Base-by-base conservation (phyloP, 1,140 invertebrate species). In the Subanguina moxae region DNA sequence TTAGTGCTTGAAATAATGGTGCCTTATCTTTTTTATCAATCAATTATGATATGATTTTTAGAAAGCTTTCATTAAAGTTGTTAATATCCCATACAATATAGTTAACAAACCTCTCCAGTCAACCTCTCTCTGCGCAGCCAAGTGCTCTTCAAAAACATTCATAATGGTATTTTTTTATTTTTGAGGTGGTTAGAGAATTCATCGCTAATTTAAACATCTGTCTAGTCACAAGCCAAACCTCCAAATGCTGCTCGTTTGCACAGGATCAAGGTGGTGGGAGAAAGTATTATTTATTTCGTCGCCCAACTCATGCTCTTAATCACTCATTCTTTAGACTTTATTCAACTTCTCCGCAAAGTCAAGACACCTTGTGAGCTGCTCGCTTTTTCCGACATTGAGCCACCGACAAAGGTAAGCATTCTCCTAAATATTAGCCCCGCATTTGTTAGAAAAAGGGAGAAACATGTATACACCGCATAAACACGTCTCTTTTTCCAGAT, bases 161-260 rank as follows among this genome's bases (percentile, higher is more conserved):
- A 13, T 45, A 13, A 45, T 13, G 11, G 11, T n/a, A 45, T 45
- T 45, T 45, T 45, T n/a, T n/a, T n/a, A n/a, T n/a, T n/a, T n/a
- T n/a, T n/a, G n/a, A n/a, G n/a, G n/a, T n/a, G n/a, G n/a, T n/a
- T n/a, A n/a, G n/a, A n/a, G n/a, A n/a, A n/a, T n/a, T n/a, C n/a
- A n/a, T n/a, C n/a, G n/a, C n/a, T n/a, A n/a, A n/a, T n/a, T n/a
- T n/a, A n/a, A n/a, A n/a, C n/a, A n/a, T n/a, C n/a, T n/a, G 23
- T 52, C 17, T 52, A 52, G 48, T 52, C 48, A 15, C 48, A 52
- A 52, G 48, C n/a, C n/a, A 52, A 52, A 52, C 48, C 48, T 3
- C n/a, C n/a, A 19, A 52, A 52, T 25, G 23, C n/a, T 15, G 48
- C n/a, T 25, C n/a, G 48, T 21, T 7, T 21, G n/a, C 48, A 52